These are phyloP conservation scores for Odontocerum albicorne DNA, from an alignment of 2,888 invertebrate genomes.

Conservation along the genomic window DNA sequence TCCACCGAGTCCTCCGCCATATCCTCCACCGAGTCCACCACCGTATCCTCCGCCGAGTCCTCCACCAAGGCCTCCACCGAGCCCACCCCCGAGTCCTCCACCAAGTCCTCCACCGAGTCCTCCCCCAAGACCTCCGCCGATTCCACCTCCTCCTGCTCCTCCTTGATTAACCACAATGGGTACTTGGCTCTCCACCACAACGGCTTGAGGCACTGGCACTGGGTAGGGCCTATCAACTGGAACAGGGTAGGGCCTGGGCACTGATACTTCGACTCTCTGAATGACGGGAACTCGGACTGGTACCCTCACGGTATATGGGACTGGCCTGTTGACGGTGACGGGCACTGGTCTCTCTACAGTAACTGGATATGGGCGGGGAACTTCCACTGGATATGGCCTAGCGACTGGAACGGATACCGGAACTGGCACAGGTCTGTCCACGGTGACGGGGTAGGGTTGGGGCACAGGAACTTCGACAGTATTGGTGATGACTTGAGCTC, in stretches of 20 bases:
- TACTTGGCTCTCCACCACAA: slow-evolving; percentile 50
- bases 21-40: too few relatives aligned
- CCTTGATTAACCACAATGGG: too few relatives aligned
- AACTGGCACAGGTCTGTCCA: slow-evolving; percentile 53
- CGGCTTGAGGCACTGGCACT: slow-evolving; percentile 46
- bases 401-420: slow-evolving; percentile 55
- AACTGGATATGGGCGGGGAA: slow-evolving; percentile 41
- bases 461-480: slow-evolving; percentile 55
- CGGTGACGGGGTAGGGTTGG: slow-evolving; percentile 54
- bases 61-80: too few relatives aligned
- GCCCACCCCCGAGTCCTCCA: too few relatives aligned
- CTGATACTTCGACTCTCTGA: slow-evolving; percentile 29
- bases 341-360: slow-evolving; percentile 29
- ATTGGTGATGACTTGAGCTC: slow-evolving; percentile 46
- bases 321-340: slow-evolving; percentile 24
- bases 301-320: slow-evolving; percentile 30
- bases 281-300: slow-evolving; percentile 28
- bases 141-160: too few relatives aligned
- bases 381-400: slow-evolving; percentile 55
- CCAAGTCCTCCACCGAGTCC: too few relatives aligned
- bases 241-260: slow-evolving; percentile 50
- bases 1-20: too few relatives aligned
- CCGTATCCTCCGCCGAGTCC: too few relatives aligned
- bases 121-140: too few relatives aligned
- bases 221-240: slow-evolving; percentile 54